These are phyloP conservation scores for Lochmaea crataegi DNA, from an alignment of 2,888 invertebrate genomes.

Conservation along the genomic window DNA sequence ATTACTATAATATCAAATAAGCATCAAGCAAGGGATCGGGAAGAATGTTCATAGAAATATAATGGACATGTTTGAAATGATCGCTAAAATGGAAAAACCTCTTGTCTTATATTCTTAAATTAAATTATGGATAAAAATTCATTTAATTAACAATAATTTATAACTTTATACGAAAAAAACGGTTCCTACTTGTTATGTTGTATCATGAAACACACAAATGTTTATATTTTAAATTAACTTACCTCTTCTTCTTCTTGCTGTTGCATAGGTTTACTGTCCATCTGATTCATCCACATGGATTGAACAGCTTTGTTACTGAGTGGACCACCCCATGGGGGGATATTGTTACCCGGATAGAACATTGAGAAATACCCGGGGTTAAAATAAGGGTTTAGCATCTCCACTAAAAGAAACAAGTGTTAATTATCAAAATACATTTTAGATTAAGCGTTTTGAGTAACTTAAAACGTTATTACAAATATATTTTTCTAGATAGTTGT, in stretches of 20 bases:
- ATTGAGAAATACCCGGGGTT: slow-evolving; percentile 53
- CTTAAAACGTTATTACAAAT: no score
- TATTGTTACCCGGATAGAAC: slow-evolving; percentile 55
- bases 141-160: no score
- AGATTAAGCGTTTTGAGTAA: neutral
- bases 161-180: no score
- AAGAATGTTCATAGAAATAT: no score
- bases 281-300: slow-evolving; percentile 71
- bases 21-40: no score
- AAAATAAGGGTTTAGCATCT: slow-evolving; percentile 60
- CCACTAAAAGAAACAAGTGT: slow-evolving; percentile 22
- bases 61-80: no score
- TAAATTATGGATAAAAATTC: no score
- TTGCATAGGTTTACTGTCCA: slow-evolving; percentile 56
- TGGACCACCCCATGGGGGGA: slow-evolving; percentile 60
- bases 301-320: slow-evolving; percentile 69
- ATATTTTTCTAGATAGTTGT: no score
- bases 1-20: no score
- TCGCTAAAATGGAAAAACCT: no score
- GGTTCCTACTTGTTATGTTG: no score
- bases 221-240: slow-evolving; percentile 23
- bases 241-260: slow-evolving; percentile 63
- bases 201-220: neutral
- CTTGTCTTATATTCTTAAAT: no score
- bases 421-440: neutral